Base-by-base conservation (phyloP, 2,888 invertebrate genomes). In the Acanthosepion pharaonis region DNA sequence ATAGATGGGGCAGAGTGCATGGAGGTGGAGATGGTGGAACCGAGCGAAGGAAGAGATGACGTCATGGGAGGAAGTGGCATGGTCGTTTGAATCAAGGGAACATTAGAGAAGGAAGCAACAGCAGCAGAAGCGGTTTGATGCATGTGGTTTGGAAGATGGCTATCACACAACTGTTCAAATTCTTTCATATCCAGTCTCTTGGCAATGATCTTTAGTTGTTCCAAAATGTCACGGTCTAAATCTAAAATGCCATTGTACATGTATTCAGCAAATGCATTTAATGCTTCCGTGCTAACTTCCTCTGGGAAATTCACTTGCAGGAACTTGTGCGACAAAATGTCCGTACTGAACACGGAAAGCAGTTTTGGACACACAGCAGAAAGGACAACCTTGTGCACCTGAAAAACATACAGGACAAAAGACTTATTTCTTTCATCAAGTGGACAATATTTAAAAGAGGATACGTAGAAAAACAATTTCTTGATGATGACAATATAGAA, bases 121-220 rank as follows among this genome's bases (percentile, higher is more conserved):
- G 93, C 53, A 53, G 93, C 49, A 93, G 92, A n/a, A 28, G 93
- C 15, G 18, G 49, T 51, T 28, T 93, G 93, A 18, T 28, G 93
- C 53, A 93, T 93, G 28, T 49, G 28, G 53, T 53, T 93, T 93
- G 93, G 93, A 93, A 93, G 93, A 93, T 53, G 93, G 9, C 93
- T 93, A 93, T 93, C 93, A 3, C 93, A 93, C 93, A 93, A 53
- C 53, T 93, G 93, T 51, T 93, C 93, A 93, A 93, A 93, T 93
- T 93, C 93, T 33, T 93, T 93, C 93, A 93, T 93, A 53, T 93
- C 93, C 51, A 93, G 33, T 28, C 93, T 49, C n/a, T 93, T 93
- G 49, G 93, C 93, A 93, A 93, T 93, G 28, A 93, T 93, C 33
- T 93, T 93, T 51, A 93, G 42, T 42, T 93, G 93, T n/a, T 93